phyloP scores from a whole-genome alignment of 2,797 vertebrate species.

The Myotis daubentonii region DNA sequence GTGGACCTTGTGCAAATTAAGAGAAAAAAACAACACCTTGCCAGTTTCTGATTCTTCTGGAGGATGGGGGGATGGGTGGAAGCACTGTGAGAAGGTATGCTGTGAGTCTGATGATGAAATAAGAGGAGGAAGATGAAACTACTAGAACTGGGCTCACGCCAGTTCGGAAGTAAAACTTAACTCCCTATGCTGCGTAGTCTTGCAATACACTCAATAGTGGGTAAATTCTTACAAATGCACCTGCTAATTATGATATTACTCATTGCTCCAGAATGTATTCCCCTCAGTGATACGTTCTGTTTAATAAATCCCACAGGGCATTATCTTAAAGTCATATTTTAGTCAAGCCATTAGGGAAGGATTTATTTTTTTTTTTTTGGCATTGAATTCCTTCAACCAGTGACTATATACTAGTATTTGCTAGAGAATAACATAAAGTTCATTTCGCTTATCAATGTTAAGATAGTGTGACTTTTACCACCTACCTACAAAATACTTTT shows the following conservation, averaged over 20 bases:
- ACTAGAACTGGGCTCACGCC: slow-evolving; percentile 21
- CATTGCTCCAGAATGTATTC: slow-evolving; percentile 79
- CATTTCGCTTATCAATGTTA: slow-evolving; percentile 25
- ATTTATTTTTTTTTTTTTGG: slow-evolving; percentile 49
- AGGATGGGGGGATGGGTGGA: not conserved
- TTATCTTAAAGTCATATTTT: slow-evolving; percentile 75
- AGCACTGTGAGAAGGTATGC: not conserved
- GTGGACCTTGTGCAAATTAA: not conserved
- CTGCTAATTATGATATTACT: slow-evolving; percentile 82
- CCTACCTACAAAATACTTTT: slow-evolving; percentile 50
- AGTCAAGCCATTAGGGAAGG: slow-evolving; percentile 68
- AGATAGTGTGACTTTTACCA: slow-evolving; percentile 47
- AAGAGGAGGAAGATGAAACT: not conserved
- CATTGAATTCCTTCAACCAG: slow-evolving; percentile 70
- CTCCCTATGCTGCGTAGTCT: slow-evolving; percentile 54
- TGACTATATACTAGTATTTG: slow-evolving; percentile 46
- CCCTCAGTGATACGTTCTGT: slow-evolving; percentile 73
- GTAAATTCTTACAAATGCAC: slow-evolving; percentile 80
- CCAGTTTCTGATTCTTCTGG: not conserved
- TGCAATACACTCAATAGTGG: slow-evolving; percentile 79
- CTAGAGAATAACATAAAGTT: slow-evolving; percentile 35
- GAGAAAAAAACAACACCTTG: not conserved
- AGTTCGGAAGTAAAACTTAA: slow-evolving; percentile 66
- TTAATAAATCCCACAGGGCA: slow-evolving; percentile 78
- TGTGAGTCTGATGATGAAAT: slow-evolving; percentile 67